phyloP scores from a whole-genome alignment of 2,113 vertebrate species.

The Picathartes gymnocephalus region DNA sequence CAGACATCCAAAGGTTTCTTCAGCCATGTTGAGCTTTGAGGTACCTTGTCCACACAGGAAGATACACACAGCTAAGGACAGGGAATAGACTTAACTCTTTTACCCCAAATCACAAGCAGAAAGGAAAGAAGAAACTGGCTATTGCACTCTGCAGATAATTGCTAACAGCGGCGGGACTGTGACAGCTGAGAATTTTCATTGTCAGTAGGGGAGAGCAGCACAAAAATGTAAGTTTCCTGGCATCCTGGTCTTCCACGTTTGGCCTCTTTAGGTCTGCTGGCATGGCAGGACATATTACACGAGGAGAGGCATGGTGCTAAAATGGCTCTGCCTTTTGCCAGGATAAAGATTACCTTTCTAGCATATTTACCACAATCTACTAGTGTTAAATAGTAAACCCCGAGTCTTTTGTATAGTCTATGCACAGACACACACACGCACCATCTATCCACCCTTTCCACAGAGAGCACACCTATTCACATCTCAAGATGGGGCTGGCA shows the following conservation, averaged over 20 bases:
- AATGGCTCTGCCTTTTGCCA: neutral
- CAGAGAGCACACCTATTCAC: neutral
- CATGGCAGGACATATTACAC: fast-evolving
- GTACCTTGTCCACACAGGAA: neutral
- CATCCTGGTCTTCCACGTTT: neutral
- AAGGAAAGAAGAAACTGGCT: neutral
- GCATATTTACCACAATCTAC: neutral
- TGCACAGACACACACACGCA: neutral
- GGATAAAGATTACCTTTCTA: neutral
- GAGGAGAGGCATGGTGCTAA: neutral
- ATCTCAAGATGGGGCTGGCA: neutral
- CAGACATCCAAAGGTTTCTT: neutral
- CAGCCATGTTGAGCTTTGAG: neutral
- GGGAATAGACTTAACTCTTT: neutral
- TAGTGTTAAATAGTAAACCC: neutral
- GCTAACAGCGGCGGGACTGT: fast-evolving
- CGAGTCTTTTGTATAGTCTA: neutral
- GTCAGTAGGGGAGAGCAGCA: neutral
- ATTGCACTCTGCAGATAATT: neutral
- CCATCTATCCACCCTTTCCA: neutral
- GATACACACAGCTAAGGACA: neutral
- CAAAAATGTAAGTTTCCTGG: neutral
- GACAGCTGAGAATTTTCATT: neutral
- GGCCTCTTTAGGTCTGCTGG: neutral
- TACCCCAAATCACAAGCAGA: neutral